Conservation (phyloP, 2,797 vertebrate species). For the Leptodactylus fallax region DNA sequence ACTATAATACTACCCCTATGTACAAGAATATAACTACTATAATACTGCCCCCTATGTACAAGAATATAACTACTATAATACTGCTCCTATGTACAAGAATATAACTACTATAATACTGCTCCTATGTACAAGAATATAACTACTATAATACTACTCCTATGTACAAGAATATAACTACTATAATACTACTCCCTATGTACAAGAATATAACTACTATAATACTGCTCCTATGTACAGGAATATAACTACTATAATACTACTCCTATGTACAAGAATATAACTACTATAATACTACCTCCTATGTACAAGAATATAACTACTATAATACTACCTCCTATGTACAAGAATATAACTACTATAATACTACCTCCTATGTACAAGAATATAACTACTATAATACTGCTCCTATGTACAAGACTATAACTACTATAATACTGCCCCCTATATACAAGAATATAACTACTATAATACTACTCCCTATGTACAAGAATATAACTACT, state of each 20-base stretch:
- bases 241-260: not conserved
- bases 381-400: constrained; percentile 1
- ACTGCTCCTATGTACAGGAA: not conserved
- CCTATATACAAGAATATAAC: not conserved
- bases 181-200: not conserved
- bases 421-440: not conserved
- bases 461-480: too few relatives aligned
- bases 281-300: constrained; percentile 5
- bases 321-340: constrained; percentile 2
- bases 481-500: not conserved
- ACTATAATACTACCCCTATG: too few relatives aligned
- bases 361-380: not conserved
- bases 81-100: too few relatives aligned
- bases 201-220: constrained; percentile 7
- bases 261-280: not conserved
- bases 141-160: not conserved
- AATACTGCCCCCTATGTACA: too few relatives aligned
- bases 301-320: constrained; percentile 1
- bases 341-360: constrained; percentile 1
- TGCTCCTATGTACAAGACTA: not conserved
- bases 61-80: too few relatives aligned
- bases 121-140: not conserved
- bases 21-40: too few relatives aligned
- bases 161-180: not conserved
- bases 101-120: too few relatives aligned